phyloP scores from a whole-genome alignment of 2,113 vertebrate genomes.

The Gorsachius goisagi region DNA sequence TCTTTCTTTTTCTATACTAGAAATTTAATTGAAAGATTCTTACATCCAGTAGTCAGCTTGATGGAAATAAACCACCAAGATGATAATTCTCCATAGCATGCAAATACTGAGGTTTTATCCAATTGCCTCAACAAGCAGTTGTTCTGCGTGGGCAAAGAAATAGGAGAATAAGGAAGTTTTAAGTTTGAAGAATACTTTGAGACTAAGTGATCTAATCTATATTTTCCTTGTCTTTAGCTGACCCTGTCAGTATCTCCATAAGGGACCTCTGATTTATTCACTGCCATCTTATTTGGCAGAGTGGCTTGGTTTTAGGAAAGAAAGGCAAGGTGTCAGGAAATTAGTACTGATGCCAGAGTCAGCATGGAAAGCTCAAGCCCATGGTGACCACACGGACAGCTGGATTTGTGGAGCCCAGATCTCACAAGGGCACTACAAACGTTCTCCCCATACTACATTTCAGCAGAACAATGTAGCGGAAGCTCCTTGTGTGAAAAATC shows the following conservation, averaged over 20 bases:
- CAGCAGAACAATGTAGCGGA: background rate
- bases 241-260: background rate
- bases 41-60: background rate
- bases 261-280: background rate
- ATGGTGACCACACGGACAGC: background rate
- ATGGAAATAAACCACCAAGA: background rate
- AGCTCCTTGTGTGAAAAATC: background rate
- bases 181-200: background rate
- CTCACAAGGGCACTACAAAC: background rate
- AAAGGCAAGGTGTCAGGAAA: background rate
- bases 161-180: background rate
- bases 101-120: background rate
- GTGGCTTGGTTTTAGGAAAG: background rate
- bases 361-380: background rate
- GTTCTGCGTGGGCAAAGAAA: background rate
- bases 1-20: background rate
- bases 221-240: background rate
- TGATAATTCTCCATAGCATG: background rate
- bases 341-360: background rate
- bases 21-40: background rate
- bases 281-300: background rate
- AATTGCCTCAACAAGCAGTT: background rate
- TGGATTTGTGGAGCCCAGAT: background rate
- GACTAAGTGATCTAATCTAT: background rate
- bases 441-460: background rate